Conservation (phyloP, 2,797 vertebrate species). For the Channallabes apus region DNA sequence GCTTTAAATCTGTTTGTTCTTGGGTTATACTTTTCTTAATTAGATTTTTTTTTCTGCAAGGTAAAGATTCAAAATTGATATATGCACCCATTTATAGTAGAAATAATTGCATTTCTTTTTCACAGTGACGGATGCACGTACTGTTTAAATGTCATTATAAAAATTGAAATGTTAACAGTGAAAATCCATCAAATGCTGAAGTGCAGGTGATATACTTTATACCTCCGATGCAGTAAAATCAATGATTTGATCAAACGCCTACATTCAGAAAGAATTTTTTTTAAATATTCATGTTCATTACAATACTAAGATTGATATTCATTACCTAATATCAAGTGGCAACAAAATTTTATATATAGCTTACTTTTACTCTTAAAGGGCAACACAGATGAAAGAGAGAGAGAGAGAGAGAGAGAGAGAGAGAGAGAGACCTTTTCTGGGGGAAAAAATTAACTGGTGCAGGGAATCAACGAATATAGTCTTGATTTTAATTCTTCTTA, state of each 20-base stretch:
- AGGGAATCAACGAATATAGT: background rate
- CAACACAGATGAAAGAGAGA: background rate
- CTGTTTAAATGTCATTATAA: conserved; percentile 43
- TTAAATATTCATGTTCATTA: conserved; percentile 27
- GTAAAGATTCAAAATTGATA: conserved; percentile 27
- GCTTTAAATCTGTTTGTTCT: background rate
- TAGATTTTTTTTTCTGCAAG: background rate
- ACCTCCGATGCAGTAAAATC: background rate
- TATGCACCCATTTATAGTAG: conserved; percentile 26
- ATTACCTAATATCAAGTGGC: conserved; percentile 2
- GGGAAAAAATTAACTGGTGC: background rate
- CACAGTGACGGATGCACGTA: conserved; percentile 24
- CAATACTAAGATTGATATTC: conserved; percentile 15
- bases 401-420: background rate
- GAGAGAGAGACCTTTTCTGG: background rate
- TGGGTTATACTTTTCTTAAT: conserved; percentile 2
- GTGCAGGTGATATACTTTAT: conserved; percentile 29
- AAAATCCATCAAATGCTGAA: conserved; percentile 33
- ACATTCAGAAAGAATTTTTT: conserved; percentile 11
- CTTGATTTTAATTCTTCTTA: background rate
- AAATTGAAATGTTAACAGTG: conserved; percentile 32
- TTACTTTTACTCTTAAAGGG: background rate
- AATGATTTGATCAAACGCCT: conserved; percentile 20
- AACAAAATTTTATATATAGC: background rate
- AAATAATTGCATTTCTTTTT: conserved; percentile 37